Evolutionary conservation across 2,113 vertebrate genomes (phyloP).

Genomic region (Thamnophis sirtalis): DNA sequence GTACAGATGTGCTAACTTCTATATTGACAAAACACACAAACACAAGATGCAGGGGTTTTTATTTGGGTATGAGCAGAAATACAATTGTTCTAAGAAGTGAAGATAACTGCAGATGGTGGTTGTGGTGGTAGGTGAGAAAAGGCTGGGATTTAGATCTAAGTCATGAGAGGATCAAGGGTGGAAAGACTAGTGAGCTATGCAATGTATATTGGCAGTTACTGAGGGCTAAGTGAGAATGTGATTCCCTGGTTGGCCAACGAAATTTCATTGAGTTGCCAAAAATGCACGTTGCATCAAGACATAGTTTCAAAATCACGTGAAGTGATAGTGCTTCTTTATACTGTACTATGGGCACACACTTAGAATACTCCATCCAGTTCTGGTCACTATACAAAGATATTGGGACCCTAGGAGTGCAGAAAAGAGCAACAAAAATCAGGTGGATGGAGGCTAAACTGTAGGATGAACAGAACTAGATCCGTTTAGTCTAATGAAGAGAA

Average conservation of each 20-base stretch:
- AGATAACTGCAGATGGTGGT: background rate
- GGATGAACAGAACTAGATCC: background rate
- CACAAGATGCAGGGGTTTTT: background rate
- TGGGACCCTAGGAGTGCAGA: background rate
- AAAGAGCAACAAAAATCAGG: background rate
- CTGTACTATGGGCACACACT: background rate
- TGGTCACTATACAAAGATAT: background rate
- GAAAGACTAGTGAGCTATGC: background rate
- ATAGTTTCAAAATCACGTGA: background rate
- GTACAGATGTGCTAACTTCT: background rate
- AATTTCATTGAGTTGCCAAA: background rate
- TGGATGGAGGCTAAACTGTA: background rate
- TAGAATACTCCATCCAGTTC: background rate
- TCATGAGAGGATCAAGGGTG: background rate
- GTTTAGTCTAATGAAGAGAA: background rate
- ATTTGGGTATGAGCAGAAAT: background rate
- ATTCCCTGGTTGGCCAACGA: background rate
- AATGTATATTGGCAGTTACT: background rate
- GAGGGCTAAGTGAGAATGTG: background rate
- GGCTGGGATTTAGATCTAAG: background rate
- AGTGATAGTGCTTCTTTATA: background rate
- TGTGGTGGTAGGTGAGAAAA: background rate
- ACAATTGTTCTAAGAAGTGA: background rate
- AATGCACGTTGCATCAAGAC: background rate
- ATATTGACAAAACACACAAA: background rate